Evolutionary conservation across 2,888 invertebrate species (phyloP).

Genomic region (Drosophila nr. medialis): DNA sequence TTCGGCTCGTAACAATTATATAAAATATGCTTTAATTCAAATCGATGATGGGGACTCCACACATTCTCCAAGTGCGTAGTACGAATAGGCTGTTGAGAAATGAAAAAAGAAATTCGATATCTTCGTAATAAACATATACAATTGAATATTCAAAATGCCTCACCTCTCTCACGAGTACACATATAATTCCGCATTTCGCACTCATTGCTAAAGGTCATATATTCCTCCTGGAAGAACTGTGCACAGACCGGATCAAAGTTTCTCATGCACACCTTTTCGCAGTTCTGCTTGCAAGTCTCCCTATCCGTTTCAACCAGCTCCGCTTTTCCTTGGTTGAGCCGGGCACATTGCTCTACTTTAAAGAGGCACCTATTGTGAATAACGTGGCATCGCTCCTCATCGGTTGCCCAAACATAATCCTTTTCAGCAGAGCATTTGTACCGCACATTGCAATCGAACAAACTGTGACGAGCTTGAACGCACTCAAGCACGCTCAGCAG

Average conservation of each 20-base stretch:
- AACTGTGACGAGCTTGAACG: conserved; percentile 1
- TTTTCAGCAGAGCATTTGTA: conserved; percentile 22
- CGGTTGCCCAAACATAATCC: conserved; percentile 41
- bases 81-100: conserved; percentile 20
- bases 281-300: conserved; percentile 24
- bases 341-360: conserved; percentile 27
- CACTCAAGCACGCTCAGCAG: neutral
- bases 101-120: neutral
- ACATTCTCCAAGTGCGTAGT: conserved; percentile 17
- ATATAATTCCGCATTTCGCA: conserved; percentile 29
- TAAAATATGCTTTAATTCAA: neutral
- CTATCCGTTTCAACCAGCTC: conserved; percentile 18
- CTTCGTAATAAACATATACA: too few relatives aligned
- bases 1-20: too few relatives aligned
- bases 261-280: conserved; percentile 7
- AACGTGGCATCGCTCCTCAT: conserved; percentile 34
- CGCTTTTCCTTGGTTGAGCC: neutral
- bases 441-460: conserved; percentile 13
- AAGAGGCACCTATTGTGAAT: conserved; percentile 25
- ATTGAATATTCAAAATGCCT: neutral
- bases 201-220: conserved; percentile 30
- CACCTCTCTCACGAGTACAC: conserved; percentile 22
- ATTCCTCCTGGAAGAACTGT: conserved; percentile 34
- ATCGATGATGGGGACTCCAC: neutral
- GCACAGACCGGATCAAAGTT: conserved; percentile 26